Base-by-base conservation (phyloP, 2,888 invertebrate species). In the Drosophila demipolita region DNA sequence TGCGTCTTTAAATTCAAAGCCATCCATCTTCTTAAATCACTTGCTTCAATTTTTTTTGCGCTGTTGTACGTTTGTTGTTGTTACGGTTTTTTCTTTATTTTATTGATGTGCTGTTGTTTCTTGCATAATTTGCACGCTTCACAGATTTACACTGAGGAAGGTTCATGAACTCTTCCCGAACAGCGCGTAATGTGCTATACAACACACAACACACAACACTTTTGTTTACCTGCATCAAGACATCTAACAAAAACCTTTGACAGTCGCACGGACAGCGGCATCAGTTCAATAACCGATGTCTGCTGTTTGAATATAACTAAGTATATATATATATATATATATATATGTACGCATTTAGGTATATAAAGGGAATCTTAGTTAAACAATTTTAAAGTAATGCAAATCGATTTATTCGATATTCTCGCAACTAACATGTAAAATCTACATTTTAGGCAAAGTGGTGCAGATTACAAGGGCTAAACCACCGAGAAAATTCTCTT, bases 111-210 rank as follows among this genome's bases (percentile, higher is more conserved):
- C 42, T 69, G 12, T 52, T 59, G 32, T 49, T 23, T 75, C 78
- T 83, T 85, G 89, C 87, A 83, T 85, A 78, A 87, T 80, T 87
- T 89, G 72, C 82, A 85, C 89, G 87, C 84, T 81, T 87, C 76
- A 69, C 40, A 78, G 82, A 76, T 67, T 81, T 73, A 55, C 63
- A 59, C 12, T 40, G 3, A 15, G 29, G 58, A 64, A 75, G 81
- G 80, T 75, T 68, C 63, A 66, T 78, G 68, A 80, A 80, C 80
- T 72, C 76, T 80, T 79, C 49, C 12, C 61, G 62, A 53, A 49
- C 50, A 61, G 17, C 53, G 63, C 62, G 36, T 52, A 59, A 62
- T 49, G 29, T 59, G 53, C 33, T 59, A 50, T 75, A 70, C 29
- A 29, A 29, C 29, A 26, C 26, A 29, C 5, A 29, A 29, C 29